Conservation (phyloP, 2,888 invertebrate genomes). For the Phanerotoma sp. region DNA sequence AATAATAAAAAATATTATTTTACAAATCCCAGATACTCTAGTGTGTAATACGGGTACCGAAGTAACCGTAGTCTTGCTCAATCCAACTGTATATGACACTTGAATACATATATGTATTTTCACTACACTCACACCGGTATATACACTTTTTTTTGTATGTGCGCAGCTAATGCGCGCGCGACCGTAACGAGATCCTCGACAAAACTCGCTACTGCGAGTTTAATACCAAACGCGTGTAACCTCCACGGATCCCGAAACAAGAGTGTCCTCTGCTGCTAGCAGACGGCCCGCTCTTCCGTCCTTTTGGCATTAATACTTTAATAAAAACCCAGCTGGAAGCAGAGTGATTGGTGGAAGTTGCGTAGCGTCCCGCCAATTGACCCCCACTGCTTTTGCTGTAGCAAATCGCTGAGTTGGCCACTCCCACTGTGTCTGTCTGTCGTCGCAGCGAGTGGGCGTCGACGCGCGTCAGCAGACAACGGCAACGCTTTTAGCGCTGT, state of each 20-base stretch:
- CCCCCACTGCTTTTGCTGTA: constrained; percentile 29
- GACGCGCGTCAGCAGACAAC: constrained; percentile 16
- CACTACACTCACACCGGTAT: not conserved
- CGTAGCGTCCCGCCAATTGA: constrained; percentile 39
- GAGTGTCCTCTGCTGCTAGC: constrained; percentile 50
- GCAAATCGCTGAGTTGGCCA: constrained; percentile 44
- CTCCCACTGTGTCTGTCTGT: constrained; percentile 40
- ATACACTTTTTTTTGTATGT: constrained; percentile 7
- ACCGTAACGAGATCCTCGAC: constrained; percentile 28
- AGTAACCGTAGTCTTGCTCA: no score
- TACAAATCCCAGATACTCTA: no score
- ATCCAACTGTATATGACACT: not conserved
- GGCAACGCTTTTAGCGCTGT: constrained; percentile 1
- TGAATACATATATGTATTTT: not conserved
- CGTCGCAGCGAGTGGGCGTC: constrained; percentile 35
- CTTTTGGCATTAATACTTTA: constrained; percentile 30
- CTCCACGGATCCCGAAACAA: constrained; percentile 52
- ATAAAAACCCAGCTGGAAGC: constrained; percentile 34
- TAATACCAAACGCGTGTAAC: constrained; percentile 45
- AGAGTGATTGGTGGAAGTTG: constrained; percentile 39
- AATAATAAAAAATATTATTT: no score
- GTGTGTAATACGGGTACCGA: no score
- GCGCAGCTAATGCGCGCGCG: constrained; percentile 18
- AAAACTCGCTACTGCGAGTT: constrained; percentile 24
- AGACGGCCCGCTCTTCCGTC: constrained; percentile 34